phyloP scores from a whole-genome alignment of 2,888 invertebrate genomes.

The Mermis nigrescens region DNA sequence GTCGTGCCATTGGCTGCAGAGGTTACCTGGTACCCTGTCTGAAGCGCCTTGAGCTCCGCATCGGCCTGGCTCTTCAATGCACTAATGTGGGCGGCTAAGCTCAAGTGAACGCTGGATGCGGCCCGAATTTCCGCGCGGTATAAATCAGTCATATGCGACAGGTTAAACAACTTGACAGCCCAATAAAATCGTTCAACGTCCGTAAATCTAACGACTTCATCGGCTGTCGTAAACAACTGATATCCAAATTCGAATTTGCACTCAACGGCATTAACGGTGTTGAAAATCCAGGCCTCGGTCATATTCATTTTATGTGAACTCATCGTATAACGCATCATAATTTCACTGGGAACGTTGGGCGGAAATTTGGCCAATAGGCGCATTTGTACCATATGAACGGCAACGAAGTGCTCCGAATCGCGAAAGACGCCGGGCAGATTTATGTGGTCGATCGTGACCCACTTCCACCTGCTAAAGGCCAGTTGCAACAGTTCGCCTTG shows the following conservation, averaged over 20 bases:
- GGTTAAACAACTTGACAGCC: conserved; percentile 21
- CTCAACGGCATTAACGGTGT: conserved; percentile 21
- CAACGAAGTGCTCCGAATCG: conserved; percentile 12
- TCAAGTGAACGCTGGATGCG: conserved; percentile 11
- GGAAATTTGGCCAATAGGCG: conserved; percentile 23
- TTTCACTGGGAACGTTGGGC: conserved; percentile 19
- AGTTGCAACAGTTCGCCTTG: conserved; percentile 12
- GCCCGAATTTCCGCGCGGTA: conserved; percentile 16
- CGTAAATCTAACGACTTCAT: conserved; percentile 20
- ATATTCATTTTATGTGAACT: conserved; percentile 21
- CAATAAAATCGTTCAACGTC: conserved; percentile 25
- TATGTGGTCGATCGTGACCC: conserved; percentile 9
- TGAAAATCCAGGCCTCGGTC: conserved; percentile 22
- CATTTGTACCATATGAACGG: conserved; percentile 25
- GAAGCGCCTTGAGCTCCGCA: conserved; percentile 13
- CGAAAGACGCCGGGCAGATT: conserved; percentile 8
- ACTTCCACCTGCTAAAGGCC: conserved; percentile 12
- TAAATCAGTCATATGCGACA: conserved; percentile 16
- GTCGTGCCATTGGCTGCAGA: too few relatives aligned
- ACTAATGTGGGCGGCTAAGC: conserved; percentile 9
- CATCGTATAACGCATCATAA: conserved; percentile 19
- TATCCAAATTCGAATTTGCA: conserved; percentile 23
- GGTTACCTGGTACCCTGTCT: too few relatives aligned
- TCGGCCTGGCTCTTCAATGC: conserved; percentile 9
- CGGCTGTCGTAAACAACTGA: conserved; percentile 21